Evolutionary conservation across 2,113 vertebrate species (phyloP).

Genomic region (Apeltes quadracus): DNA sequence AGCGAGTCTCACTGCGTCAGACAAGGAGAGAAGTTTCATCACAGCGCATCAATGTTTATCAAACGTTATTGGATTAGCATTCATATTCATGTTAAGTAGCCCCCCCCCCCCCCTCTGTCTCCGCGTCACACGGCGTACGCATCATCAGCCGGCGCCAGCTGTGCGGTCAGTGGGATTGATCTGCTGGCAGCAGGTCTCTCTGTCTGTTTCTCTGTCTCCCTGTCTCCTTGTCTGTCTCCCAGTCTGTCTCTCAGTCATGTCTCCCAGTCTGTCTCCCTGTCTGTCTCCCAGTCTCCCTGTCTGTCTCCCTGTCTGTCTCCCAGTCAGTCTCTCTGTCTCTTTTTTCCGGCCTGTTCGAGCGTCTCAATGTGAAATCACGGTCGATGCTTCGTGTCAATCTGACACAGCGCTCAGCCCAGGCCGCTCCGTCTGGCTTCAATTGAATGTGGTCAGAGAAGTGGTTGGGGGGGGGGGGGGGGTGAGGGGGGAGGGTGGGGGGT

Average conservation of each 20-base stretch:
- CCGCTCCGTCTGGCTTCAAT: slow-evolving; percentile 84
- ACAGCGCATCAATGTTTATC: slow-evolving; percentile 49
- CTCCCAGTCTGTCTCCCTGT: slow-evolving; percentile 41
- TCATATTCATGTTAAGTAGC: slow-evolving; percentile 64
- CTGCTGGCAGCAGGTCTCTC: slow-evolving; percentile 69
- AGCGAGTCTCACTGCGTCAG: too few species aligned
- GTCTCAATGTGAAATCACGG: slow-evolving; percentile 75
- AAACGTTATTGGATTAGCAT: slow-evolving; percentile 68
- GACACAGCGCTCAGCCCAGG: slow-evolving; percentile 68
- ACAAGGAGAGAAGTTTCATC: too few species aligned
- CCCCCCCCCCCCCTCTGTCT: slow-evolving; percentile 59
- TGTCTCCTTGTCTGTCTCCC: slow-evolving; percentile 33
- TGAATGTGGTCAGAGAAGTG: slow-evolving; percentile 79
- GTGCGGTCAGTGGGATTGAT: slow-evolving; percentile 76
- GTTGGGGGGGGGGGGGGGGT: neutral
- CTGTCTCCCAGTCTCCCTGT: slow-evolving; percentile 4
- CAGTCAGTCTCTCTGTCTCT: slow-evolving; percentile 32
- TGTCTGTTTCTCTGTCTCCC: slow-evolving; percentile 24
- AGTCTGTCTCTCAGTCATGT: slow-evolving; percentile 28
- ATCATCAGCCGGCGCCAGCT: slow-evolving; percentile 74
- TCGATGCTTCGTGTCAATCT: slow-evolving; percentile 76
- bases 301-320: neutral
- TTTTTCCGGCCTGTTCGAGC: slow-evolving; percentile 58
- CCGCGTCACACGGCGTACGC: slow-evolving; percentile 66
- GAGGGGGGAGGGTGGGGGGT: slow-evolving; percentile 32